Base-by-base conservation (phyloP, 2,888 invertebrate genomes). In the Zeuzera pyrina region DNA sequence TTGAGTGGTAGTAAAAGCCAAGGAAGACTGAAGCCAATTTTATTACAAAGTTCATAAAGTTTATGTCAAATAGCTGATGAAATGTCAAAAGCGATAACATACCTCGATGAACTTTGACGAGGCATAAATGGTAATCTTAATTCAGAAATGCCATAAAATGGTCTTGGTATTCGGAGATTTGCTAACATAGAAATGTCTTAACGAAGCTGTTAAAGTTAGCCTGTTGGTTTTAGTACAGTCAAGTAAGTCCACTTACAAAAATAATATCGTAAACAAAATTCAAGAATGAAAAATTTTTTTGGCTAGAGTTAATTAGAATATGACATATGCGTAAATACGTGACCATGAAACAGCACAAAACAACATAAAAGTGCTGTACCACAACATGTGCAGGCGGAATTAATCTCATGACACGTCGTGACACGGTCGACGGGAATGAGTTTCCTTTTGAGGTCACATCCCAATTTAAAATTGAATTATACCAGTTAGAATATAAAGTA, bases 391-490 rank as follows among this genome's bases (percentile, higher is more conserved):
- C 34, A 31, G 33, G 38, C 39, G 41, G 31, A 35, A 33, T 33
- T 31, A 39, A 29, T 29, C 8, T 7, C 8, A 21, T 29, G 11
- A 12, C 12, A 65, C 63, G 58, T 54, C 53, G 49, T 51, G 54
- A 57, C 56, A 49, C 49, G 53, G 49, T 45, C 46, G 29, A 45
- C 40, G 41, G 45, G 57, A 61, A 63, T 57, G 55, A 61, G 55
- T 54, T 59, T 57, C 48, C 61, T 62, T 59, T 57, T 50, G 42
- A 43, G 36, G 42, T 33, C 41, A 42, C 46, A 53, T 38, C n/a
- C 50, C 49, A 53, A 57, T 60, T 58, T 50, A 46, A 46, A 44
- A 57, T 65, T 65, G 50, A 60, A 61, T 62, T 61, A 56, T 47
- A 50, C 10, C 7, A 25, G 12, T 11, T 3, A 22, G 22, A 11